Base-by-base conservation (phyloP, 2,113 vertebrate species). In the Lepus americanus region DNA sequence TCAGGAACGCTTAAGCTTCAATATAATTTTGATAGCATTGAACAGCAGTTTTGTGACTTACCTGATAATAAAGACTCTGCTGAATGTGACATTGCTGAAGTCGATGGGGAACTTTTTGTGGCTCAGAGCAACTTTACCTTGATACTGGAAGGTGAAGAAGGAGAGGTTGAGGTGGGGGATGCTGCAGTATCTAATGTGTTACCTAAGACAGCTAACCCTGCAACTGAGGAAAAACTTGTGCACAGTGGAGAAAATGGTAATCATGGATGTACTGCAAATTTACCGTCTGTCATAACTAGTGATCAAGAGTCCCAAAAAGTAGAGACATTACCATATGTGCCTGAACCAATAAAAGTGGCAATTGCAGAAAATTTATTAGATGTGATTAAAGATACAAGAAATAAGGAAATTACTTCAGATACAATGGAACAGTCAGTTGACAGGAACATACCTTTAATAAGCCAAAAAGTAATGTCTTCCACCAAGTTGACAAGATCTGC, bases 131-230 rank as follows among this genome's bases (percentile, higher is more conserved):
- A 97, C 96, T 99, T 99, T 97, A 99, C 98, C n/a, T 98, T 99
- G 90, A 98, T 99, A 96, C 94, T 99, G 97, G 99, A 99, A 97
- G 97, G 98, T 93, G 99, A 99, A 72, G 99, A 99, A 87, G 98
- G 97, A 90, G 98, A 98, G 92, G 61, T 53, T 5, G 98, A 98
- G 64, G 29, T 94, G 63, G 97, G 81, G 92, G 98, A 98, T 16
- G 93, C 85, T 95, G 1, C 76, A 14, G 44, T 23, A 82, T 61
- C 73, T 51, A 87, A 64, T 88, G 29, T 87, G 44, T 86, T 90
- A 94, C 80, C 95, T 77, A 97, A 96, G 90, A 33, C 44, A 0
- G n/a, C 92, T 88, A 79, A 78, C 49, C 25, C 22, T 78, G 31
- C 86, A 92, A 1, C 39, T 82, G 98, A 96, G 33, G 95, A 96